Evolutionary conservation across 2,888 invertebrate genomes (phyloP).

Genomic region (Apamea crenata): DNA sequence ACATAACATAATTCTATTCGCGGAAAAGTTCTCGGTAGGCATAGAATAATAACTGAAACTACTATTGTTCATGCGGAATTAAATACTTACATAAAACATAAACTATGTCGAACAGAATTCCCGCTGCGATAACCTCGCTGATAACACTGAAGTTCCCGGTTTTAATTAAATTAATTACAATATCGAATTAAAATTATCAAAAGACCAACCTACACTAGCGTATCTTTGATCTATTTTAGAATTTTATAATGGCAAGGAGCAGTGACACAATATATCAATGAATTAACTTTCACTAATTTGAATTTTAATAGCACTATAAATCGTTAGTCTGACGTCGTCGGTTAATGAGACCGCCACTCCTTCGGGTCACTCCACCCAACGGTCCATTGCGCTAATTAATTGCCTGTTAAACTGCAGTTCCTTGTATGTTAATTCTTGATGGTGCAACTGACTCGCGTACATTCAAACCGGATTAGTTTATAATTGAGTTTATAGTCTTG

Average conservation of each 20-base stretch:
- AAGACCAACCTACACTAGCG: constrained; percentile 21
- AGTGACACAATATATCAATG: constrained; percentile 69
- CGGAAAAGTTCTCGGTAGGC: not conserved
- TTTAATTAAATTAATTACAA: constrained; percentile 58
- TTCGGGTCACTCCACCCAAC: constrained; percentile 75
- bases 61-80: constrained; percentile 30
- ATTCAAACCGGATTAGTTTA: constrained; percentile 61
- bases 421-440: constrained; percentile 74
- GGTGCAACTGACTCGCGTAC: constrained; percentile 62
- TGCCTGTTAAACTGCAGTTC: constrained; percentile 77
- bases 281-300: constrained; percentile 81
- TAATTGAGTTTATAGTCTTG: constrained; percentile 49
- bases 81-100: constrained; percentile 44
- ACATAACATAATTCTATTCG: constrained; percentile 1
- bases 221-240: constrained; percentile 59
- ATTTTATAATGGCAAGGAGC: constrained; percentile 56
- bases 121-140: constrained; percentile 66
- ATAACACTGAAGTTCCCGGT: constrained; percentile 63
- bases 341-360: constrained; percentile 75
- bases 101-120: constrained; percentile 56
- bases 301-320: constrained; percentile 80
- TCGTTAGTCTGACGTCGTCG: constrained; percentile 70
- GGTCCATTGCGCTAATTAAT: constrained; percentile 77
- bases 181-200: constrained; percentile 41
- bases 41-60: constrained; percentile 14